phyloP scores from a whole-genome alignment of 2,888 invertebrate genomes.

The Drosophila dives region DNA sequence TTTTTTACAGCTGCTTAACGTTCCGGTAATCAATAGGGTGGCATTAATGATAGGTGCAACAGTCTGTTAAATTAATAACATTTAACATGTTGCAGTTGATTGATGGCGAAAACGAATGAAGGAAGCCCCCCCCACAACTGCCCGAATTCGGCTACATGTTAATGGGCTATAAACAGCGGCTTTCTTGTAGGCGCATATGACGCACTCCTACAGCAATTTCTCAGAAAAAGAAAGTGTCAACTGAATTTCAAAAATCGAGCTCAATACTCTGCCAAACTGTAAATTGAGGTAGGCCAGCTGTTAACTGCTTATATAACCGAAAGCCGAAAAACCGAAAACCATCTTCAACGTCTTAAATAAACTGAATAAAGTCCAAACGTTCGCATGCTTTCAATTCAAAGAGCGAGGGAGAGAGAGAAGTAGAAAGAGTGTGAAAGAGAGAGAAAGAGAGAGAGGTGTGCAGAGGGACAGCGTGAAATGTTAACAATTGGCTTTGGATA shows the following conservation, averaged over 20 bases:
- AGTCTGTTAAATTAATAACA: conserved; percentile 56
- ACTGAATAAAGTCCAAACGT: conserved; percentile 4
- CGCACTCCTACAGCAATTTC: conserved; percentile 39
- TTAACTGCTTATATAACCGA: conserved; percentile 61
- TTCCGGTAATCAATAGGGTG: conserved; percentile 61
- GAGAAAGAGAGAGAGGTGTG: background rate
- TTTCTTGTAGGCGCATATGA: conserved; percentile 60
- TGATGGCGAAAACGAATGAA: conserved; percentile 43
- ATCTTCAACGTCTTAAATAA: conserved; percentile 24
- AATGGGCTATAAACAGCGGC: conserved; percentile 21
- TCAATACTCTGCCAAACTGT: conserved; percentile 40
- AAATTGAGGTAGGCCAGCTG: conserved; percentile 71
- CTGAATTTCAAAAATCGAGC: conserved; percentile 16
- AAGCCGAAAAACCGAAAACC: background rate
- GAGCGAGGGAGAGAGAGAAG: background rate
- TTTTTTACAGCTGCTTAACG: conserved; percentile 28
- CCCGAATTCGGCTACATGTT: background rate
- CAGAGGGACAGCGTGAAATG: conserved; percentile 48
- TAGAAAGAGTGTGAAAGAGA: too few species aligned
- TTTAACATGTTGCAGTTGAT: conserved; percentile 66
- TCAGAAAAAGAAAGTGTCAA: conserved; percentile 75
- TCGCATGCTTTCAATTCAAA: conserved; percentile 29
- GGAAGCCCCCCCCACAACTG: background rate
- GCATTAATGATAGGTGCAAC: conserved; percentile 42
- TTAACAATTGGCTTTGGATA: conserved; percentile 59